These are phyloP conservation scores for Cephus rjabovi DNA, from an alignment of 2,888 invertebrate genomes.

Conservation along the genomic window DNA sequence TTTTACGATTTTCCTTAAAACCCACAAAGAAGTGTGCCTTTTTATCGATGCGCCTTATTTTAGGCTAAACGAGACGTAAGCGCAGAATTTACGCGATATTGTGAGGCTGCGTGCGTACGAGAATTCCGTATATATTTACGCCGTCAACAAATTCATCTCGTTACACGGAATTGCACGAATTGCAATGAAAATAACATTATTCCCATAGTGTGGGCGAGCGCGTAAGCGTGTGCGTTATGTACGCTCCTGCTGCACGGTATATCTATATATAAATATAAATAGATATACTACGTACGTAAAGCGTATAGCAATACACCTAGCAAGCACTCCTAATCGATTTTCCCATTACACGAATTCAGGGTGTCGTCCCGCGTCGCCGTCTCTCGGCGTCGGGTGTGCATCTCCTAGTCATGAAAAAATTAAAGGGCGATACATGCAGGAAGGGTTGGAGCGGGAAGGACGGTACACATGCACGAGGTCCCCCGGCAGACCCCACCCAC, in stretches of 20 bases:
- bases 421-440: constrained; percentile 37
- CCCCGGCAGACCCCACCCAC: background rate
- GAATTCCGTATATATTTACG: background rate
- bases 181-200: background rate
- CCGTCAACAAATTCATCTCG: background rate
- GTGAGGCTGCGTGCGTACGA: background rate
- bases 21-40: background rate
- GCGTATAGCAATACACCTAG: background rate
- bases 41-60: background rate
- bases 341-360: constrained; percentile 54
- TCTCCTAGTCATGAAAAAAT: constrained; percentile 37
- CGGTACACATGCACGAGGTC: background rate
- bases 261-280: background rate
- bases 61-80: background rate
- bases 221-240: background rate
- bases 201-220: background rate
- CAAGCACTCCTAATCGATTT: constrained; percentile 48
- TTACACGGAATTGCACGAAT: background rate
- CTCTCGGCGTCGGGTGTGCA: constrained; percentile 45
- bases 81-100: background rate
- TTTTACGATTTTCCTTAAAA: background rate
- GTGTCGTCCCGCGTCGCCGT: constrained; percentile 35
- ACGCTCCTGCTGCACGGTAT: background rate
- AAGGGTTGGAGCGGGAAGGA: constrained; percentile 11
- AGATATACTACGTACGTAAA: background rate